A percentile compares a stretch with the other conserved stretches of the same genome.
Evolutionary conservation across 2,113 vertebrate genomes (phyloP).

Genomic region (Camelus bactrianus): DNA sequence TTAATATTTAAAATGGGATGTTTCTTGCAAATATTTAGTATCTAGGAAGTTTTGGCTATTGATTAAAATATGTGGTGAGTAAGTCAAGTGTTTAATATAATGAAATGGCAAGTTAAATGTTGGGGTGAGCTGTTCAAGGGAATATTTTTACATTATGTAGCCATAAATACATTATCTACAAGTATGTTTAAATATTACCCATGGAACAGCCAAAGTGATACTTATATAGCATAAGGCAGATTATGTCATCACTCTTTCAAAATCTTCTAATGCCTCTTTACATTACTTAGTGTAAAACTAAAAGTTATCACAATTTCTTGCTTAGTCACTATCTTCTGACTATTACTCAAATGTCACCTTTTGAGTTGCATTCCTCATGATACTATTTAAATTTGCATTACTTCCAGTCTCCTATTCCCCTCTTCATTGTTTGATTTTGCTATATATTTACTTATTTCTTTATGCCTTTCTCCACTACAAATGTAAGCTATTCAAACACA

Average conservation of each 20-base stretch:
- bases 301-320: background rate
- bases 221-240: background rate
- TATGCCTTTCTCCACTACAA: background rate
- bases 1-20: slow-evolving; percentile 4
- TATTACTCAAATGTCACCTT: background rate
- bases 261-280: background rate
- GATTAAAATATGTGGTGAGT: slow-evolving; percentile 24
- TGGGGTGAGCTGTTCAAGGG: background rate
- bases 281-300: background rate
- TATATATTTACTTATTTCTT: background rate
- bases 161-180: background rate
- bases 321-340: background rate
- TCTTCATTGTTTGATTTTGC: background rate
- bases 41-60: background rate
- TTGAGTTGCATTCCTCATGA: background rate
- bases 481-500: background rate
- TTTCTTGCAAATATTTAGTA: slow-evolving; percentile 3
- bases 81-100: background rate
- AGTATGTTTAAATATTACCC: background rate
- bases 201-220: background rate
- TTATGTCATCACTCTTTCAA: background rate
- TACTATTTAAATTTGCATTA: background rate
- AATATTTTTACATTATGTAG: background rate
- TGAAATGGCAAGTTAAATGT: background rate
- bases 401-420: fast-evolving